Conservation (phyloP, 2,113 vertebrate genomes). For the Crypturellus undulatus region DNA sequence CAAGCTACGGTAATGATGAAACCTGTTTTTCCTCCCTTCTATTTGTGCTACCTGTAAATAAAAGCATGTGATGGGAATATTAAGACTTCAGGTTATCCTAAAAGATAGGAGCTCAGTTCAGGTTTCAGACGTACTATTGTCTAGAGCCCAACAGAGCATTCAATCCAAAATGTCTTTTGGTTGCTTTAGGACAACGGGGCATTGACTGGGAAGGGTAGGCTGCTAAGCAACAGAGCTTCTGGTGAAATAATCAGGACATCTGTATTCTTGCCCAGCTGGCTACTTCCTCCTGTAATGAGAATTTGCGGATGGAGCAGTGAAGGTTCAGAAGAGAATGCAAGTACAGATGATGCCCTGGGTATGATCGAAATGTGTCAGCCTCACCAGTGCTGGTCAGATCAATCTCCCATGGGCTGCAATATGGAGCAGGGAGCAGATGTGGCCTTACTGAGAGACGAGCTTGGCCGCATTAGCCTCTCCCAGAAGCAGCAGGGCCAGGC, state of each 20-base stretch:
- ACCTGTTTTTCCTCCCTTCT: constrained; percentile 50
- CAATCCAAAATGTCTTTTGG: constrained; percentile 5
- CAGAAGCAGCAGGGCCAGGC: rapidly evolving
- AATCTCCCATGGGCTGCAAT: not conserved
- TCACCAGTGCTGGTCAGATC: not conserved
- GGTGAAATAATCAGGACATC: not conserved
- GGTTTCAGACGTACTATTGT: not conserved
- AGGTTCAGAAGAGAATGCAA: not conserved
- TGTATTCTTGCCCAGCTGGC: not conserved
- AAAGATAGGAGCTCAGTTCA: not conserved
- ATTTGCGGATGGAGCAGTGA: not conserved
- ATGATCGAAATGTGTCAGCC: not conserved
- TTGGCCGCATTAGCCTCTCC: rapidly evolving
- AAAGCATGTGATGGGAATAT: constrained; percentile 62
- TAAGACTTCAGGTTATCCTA: constrained; percentile 34
- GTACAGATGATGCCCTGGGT: rapidly evolving
- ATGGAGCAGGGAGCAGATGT: not conserved
- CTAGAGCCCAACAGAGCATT: not conserved
- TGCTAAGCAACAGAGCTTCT: not conserved
- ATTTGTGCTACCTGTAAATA: constrained; percentile 73
- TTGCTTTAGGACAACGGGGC: not conserved
- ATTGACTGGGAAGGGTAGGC: not conserved
- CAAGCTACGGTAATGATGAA: constrained; percentile 69
- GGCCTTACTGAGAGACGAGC: not conserved
- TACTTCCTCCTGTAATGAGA: constrained; percentile 4